Percentiles rank a stretch among this genome's conserved stretches.
Evolutionary conservation across 2,113 vertebrate genomes (phyloP).

Genomic region (Cryptotis parvus): DNA sequence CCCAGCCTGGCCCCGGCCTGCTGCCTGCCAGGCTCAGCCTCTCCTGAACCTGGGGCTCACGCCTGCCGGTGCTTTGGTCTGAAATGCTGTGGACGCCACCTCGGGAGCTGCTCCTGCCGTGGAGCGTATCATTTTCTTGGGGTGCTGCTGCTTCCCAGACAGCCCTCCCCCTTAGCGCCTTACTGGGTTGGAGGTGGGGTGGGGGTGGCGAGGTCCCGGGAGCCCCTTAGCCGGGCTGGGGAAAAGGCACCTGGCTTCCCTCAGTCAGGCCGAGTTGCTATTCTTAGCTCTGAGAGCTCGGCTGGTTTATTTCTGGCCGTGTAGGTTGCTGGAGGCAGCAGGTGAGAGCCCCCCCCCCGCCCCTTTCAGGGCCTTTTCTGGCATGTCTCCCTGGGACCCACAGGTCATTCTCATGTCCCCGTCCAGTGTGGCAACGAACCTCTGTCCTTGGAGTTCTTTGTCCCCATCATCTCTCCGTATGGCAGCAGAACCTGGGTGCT

Average conservation of each 20-base stretch:
- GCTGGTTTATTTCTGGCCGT: slow-evolving; percentile 71
- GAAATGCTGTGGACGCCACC: not conserved
- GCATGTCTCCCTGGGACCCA: not conserved
- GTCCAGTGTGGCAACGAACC: not conserved
- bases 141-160: not conserved
- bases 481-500: not conserved
- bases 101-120: too few species aligned
- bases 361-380: not conserved
- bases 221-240: not conserved
- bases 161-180: not conserved
- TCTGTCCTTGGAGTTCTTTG: not conserved
- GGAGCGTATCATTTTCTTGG: rapidly evolving
- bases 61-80: not conserved
- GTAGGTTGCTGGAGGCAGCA: not conserved
- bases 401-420: not conserved
- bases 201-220: not conserved
- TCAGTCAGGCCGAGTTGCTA: slow-evolving; percentile 15
- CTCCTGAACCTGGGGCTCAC: not conserved
- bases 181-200: not conserved
- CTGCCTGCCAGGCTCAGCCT: not conserved
- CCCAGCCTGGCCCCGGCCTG: too few species aligned
- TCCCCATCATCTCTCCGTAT: not conserved
- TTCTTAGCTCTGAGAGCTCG: slow-evolving; percentile 46
- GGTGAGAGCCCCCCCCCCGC: not conserved
- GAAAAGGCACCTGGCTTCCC: slow-evolving; percentile 42